These are phyloP conservation scores for Mycteria americana DNA, from an alignment of 2,797 vertebrate genomes.

Conservation along the genomic window DNA sequence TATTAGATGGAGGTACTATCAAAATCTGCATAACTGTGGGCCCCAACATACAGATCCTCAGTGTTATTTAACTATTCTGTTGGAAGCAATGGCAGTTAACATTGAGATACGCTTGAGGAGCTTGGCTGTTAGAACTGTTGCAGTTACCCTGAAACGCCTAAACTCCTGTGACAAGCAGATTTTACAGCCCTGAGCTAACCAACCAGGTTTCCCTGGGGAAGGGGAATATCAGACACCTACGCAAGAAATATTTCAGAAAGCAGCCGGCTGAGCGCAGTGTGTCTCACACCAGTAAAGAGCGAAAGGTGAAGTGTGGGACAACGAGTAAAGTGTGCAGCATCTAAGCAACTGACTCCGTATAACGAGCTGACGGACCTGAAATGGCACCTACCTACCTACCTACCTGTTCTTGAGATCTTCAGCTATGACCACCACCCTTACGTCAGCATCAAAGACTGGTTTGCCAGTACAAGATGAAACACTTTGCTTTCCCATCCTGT, in stretches of 20 bases:
- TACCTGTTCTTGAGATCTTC: background rate
- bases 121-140: background rate
- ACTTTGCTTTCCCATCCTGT: background rate
- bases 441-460: background rate
- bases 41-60: background rate
- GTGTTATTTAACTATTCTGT: background rate
- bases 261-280: background rate
- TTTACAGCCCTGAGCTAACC: background rate
- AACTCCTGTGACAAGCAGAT: background rate
- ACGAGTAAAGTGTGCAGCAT: background rate
- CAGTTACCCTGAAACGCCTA: background rate
- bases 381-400: background rate
- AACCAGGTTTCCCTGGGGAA: background rate
- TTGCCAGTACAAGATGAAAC: background rate
- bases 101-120: background rate
- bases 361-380: background rate
- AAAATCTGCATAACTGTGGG: background rate
- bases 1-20: background rate
- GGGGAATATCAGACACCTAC: background rate
- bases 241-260: background rate
- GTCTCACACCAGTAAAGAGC: background rate
- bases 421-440: background rate
- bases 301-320: background rate
- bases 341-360: background rate
- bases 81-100: background rate